Conservation (phyloP, 2,888 invertebrate genomes). For the Gastrophysa polygoni region DNA sequence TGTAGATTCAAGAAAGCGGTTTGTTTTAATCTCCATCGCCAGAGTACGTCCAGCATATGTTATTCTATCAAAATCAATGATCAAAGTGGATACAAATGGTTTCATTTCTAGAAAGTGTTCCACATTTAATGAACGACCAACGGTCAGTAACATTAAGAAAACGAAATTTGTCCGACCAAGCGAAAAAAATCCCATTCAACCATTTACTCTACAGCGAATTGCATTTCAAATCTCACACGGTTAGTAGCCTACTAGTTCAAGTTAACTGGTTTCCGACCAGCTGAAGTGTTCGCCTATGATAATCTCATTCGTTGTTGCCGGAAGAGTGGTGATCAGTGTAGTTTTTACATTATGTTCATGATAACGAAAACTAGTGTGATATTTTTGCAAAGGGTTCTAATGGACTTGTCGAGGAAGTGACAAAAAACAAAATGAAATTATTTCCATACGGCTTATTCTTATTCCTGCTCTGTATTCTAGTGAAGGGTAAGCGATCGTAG, state of each 20-base stretch:
- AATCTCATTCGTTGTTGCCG: background rate
- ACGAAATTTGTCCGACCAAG: background rate
- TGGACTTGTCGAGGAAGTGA: too few species aligned
- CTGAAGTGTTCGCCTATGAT: background rate
- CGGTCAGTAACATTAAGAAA: background rate
- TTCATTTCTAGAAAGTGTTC: background rate
- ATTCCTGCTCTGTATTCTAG: too few species aligned
- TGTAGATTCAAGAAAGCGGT: too few species aligned
- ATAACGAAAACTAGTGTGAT: too few species aligned
- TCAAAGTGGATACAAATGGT: background rate
- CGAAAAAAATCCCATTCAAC: slow-evolving; percentile 1
- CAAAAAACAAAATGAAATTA: too few species aligned
- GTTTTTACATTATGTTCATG: too few species aligned
- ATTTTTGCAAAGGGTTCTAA: too few species aligned
- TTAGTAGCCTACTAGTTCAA: slow-evolving; percentile 25
- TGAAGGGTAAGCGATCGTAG: too few species aligned
- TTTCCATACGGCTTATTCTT: too few species aligned
- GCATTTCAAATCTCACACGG: background rate
- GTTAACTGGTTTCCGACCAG: slow-evolving; percentile 14
- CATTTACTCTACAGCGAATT: background rate
- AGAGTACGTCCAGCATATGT: background rate
- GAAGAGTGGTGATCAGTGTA: background rate
- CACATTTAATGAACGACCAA: background rate
- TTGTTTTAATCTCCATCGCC: too few species aligned
- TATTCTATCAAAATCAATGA: background rate